A percentile compares a stretch with the other conserved stretches of the same genome.
phyloP scores from a whole-genome alignment of 2,113 vertebrate species.

The Acrocephalus arundinaceus region DNA sequence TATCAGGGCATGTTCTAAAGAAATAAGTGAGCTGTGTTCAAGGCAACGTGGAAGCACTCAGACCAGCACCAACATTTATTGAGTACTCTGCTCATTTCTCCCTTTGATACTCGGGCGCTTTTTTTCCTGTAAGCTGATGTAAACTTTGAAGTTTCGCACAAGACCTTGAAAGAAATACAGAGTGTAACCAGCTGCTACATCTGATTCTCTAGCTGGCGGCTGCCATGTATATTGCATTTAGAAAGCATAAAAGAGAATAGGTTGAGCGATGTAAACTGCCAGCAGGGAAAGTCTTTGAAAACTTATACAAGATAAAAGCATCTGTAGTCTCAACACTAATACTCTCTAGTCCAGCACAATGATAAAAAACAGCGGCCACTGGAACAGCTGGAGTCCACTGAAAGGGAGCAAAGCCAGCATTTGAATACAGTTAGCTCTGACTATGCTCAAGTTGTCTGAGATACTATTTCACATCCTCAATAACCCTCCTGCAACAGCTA shows the following conservation, averaged over 20 bases:
- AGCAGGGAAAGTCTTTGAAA: conserved; percentile 27
- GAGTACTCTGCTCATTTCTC: not conserved
- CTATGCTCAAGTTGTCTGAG: not conserved
- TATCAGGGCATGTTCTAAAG: not conserved
- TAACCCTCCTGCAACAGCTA: not conserved
- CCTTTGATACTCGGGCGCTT: conserved; percentile 19
- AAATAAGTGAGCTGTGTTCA: not conserved
- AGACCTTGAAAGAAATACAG: conserved; percentile 20
- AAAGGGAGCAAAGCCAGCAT: not conserved
- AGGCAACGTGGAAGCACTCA: conserved; percentile 29
- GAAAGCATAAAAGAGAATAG: not conserved
- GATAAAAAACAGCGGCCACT: not conserved
- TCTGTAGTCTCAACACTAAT: conserved; percentile 7
- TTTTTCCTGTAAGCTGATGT: not conserved
- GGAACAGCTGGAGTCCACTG: not conserved
- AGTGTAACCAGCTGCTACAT: conserved; percentile 28
- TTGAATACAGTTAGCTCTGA: not conserved
- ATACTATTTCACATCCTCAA: not conserved
- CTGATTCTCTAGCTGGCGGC: not conserved
- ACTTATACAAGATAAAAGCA: conserved; percentile 39
- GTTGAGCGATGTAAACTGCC: not conserved
- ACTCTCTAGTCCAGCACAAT: not conserved
- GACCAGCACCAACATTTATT: conserved; percentile 20
- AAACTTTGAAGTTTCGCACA: conserved; percentile 19
- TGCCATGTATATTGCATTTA: not conserved